Percentiles rank a stretch among this genome's conserved stretches.
phyloP scores from a whole-genome alignment of 2,888 invertebrate genomes.

The Embidobia sp. region DNA sequence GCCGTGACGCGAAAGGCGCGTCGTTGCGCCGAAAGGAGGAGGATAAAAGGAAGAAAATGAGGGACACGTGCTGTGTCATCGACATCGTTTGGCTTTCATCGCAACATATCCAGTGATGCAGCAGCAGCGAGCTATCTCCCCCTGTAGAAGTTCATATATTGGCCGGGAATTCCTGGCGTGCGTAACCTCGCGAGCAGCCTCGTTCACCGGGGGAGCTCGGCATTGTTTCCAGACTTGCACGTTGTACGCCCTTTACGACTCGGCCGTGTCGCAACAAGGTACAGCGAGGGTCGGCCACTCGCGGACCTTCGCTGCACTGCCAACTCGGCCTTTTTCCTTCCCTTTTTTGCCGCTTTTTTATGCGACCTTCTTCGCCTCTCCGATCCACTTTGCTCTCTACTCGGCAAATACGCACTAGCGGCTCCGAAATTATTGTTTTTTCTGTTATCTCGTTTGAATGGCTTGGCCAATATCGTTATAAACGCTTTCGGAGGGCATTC shows the following conservation, averaged over 20 bases:
- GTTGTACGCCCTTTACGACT: slow-evolving; percentile 49
- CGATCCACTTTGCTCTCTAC: too few relatives aligned
- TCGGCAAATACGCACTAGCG: slow-evolving; percentile 3
- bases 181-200: slow-evolving; percentile 45
- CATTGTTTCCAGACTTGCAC: slow-evolving; percentile 40
- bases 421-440: slow-evolving; percentile 18
- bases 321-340: slow-evolving; percentile 16
- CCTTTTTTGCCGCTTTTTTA: slow-evolving; percentile 21
- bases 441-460: slow-evolving; percentile 41
- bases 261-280: slow-evolving; percentile 22
- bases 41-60: slow-evolving; percentile 39
- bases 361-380: slow-evolving; percentile 25
- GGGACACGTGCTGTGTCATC: slow-evolving; percentile 53
- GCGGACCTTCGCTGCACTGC: slow-evolving; percentile 22
- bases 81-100: slow-evolving; percentile 57
- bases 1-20: slow-evolving; percentile 23
- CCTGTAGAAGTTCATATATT: slow-evolving; percentile 51
- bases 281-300: slow-evolving; percentile 32
- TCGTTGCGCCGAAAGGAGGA: slow-evolving; percentile 12
- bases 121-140: slow-evolving; percentile 40
- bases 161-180: slow-evolving; percentile 52
- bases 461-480: slow-evolving; percentile 16
- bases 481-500: background rate
- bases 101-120: slow-evolving; percentile 41
- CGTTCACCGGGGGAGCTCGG: slow-evolving; percentile 38